Percentiles rank a stretch among this genome's conserved stretches.
These are phyloP conservation scores for Drosophila pseudoobscura DNA, from an alignment of 1,140 invertebrate genomes.

Conservation along the genomic window DNA sequence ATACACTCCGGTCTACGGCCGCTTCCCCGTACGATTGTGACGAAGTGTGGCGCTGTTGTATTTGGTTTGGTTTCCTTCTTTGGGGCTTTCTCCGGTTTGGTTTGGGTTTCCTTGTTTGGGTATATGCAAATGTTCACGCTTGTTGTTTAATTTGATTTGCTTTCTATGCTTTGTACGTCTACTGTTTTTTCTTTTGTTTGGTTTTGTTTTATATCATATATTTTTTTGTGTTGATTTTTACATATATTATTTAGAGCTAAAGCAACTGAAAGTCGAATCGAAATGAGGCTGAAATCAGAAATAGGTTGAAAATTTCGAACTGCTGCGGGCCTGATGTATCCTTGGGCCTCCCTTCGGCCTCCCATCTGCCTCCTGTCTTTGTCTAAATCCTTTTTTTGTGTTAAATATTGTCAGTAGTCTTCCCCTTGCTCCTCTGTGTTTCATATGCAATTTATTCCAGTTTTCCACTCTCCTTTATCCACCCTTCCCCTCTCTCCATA, in stretches of 20 bases:
- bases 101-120: constrained; percentile 68
- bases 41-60: constrained; percentile 8
- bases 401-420: constrained; percentile 80
- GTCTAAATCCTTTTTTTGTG: constrained; percentile 39
- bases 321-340: constrained; percentile 45
- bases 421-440: constrained; percentile 40
- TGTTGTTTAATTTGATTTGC: constrained; percentile 59
- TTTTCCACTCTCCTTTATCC: constrained; percentile 8
- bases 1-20: constrained; percentile 19
- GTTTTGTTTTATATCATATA: constrained; percentile 30
- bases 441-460: constrained; percentile 53
- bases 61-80: constrained; percentile 30
- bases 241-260: constrained; percentile 68
- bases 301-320: constrained; percentile 18
- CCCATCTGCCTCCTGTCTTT: not conserved
- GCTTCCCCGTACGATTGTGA: too few relatives aligned
- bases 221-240: constrained; percentile 42
- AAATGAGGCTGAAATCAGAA: constrained; percentile 31
- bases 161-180: constrained; percentile 76
- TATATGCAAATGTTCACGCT: constrained; percentile 77
- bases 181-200: constrained; percentile 38
- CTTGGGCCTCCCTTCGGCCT: constrained; percentile 1
- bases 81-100: not conserved
- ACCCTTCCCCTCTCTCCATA: constrained; percentile 15
- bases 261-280: constrained; percentile 54